These are phyloP conservation scores for Trematocara nigrifrons DNA, from an alignment of 2,113 vertebrate species.

Conservation along the genomic window DNA sequence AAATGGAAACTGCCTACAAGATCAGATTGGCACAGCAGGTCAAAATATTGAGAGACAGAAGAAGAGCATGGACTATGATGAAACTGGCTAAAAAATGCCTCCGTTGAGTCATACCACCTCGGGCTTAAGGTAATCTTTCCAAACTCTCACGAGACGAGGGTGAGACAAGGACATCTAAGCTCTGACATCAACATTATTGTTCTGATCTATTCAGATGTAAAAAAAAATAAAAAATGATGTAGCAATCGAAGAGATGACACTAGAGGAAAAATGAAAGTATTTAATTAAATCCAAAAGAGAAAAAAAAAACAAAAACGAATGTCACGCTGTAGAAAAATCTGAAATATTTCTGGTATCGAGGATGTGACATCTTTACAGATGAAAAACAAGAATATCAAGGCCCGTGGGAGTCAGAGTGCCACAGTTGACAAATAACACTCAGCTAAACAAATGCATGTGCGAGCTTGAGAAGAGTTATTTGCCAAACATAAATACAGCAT, in stretches of 20 bases:
- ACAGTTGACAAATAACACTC: neutral
- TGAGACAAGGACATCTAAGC: neutral
- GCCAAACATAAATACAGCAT: neutral
- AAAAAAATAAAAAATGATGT: neutral
- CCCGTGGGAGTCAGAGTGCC: neutral
- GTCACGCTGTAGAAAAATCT: neutral
- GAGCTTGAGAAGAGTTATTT: neutral
- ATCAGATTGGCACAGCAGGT: neutral
- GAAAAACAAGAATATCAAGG: neutral
- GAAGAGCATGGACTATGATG: neutral
- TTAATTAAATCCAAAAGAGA: neutral
- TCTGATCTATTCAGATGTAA: neutral
- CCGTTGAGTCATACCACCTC: neutral
- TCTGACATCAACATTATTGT: neutral
- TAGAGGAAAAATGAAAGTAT: neutral
- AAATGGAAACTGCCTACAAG: constrained; percentile 14
- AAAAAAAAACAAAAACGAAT: neutral
- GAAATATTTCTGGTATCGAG: neutral
- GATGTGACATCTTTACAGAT: neutral
- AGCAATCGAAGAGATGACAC: neutral
- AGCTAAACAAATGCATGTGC: neutral
- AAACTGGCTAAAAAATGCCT: neutral
- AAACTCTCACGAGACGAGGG: neutral
- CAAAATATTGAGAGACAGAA: neutral
- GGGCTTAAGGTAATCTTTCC: neutral